Conservation (phyloP, 2,113 vertebrate species). For the Oreochromis tanganicae region DNA sequence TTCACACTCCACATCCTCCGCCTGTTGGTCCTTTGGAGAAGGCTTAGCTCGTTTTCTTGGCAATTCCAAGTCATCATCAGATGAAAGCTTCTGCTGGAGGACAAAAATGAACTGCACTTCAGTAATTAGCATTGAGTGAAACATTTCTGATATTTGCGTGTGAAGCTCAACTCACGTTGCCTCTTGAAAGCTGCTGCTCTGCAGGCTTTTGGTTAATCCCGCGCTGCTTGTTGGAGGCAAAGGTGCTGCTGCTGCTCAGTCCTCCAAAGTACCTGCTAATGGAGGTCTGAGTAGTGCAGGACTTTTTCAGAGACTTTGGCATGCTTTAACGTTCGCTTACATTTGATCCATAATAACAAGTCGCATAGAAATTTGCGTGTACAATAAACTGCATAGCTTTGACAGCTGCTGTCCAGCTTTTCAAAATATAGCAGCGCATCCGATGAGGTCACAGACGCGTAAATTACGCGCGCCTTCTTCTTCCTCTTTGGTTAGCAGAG, state of each 20-base stretch:
- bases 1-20: not conserved
- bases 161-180: slow-evolving; percentile 47
- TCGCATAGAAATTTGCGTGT: not conserved
- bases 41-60: slow-evolving; percentile 58
- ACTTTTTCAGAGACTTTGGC: slow-evolving; percentile 62
- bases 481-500: not conserved
- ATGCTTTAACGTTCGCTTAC: not conserved
- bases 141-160: not conserved
- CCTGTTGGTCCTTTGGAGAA: not conserved
- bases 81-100: slow-evolving; percentile 41
- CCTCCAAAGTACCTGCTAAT: slow-evolving; percentile 78
- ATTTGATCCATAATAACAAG: not conserved
- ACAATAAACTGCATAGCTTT: not conserved
- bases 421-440: slow-evolving; percentile 43
- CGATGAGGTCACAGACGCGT: slow-evolving; percentile 23
- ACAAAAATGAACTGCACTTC: not conserved
- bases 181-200: not conserved
- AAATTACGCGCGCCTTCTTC: not conserved
- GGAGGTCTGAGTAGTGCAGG: slow-evolving; percentile 59
- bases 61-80: not conserved
- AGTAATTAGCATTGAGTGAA: not conserved
- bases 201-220: slow-evolving; percentile 14
- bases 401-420: not conserved
- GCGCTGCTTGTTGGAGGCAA: not conserved
- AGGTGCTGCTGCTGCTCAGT: not conserved